Evolutionary conservation across 2,888 invertebrate species (phyloP), one percentile per base, ranked within the genome.

Genomic region (Monoplex corrugatus): DNA sequence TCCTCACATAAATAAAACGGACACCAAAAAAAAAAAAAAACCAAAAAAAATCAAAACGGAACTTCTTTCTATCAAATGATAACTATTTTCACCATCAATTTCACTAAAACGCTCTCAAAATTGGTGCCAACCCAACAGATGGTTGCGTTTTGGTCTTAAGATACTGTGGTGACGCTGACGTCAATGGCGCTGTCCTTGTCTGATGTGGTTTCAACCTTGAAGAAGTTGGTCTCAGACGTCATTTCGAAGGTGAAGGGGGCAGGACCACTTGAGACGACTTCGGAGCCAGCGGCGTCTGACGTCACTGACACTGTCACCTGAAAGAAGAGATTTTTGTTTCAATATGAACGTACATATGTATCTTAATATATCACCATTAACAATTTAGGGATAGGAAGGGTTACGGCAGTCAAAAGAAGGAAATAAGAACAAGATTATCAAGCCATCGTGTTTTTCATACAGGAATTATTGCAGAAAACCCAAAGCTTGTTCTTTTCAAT

Each of bases 301-400:
- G 84, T 84, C 5, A 84, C 84, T 16, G 8, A 84, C 16, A 84
- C 50, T 19, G 84, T 84, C 50, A 84, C 84, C 84, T 84, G 84
- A 1, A 23, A n/a, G 35, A 23, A 38, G 0, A 38, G 19, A 40
- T 23, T 3, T 23, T 2, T 40, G 28, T 32, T n/a, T n/a, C n/a
- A n/a, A n/a, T n/a, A n/a, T n/a, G n/a, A n/a, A n/a, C n/a, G n/a
- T n/a, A n/a, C n/a, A n/a, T n/a, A n/a, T n/a, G n/a, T n/a, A n/a
- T n/a, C n/a, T n/a, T n/a, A n/a, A n/a, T n/a, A n/a, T n/a, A n/a
- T n/a, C n/a, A n/a, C n/a, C n/a, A n/a, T n/a, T n/a, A n/a, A n/a
- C n/a, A n/a, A 75, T 35, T 8, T 32, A 75, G 23, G 23, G 23
- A 40, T 10, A 40, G 23, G 78, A 5, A 78, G 23, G 40, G 38